Conservation (phyloP, 2,113 vertebrate genomes). For the Zosterops lateralis region DNA sequence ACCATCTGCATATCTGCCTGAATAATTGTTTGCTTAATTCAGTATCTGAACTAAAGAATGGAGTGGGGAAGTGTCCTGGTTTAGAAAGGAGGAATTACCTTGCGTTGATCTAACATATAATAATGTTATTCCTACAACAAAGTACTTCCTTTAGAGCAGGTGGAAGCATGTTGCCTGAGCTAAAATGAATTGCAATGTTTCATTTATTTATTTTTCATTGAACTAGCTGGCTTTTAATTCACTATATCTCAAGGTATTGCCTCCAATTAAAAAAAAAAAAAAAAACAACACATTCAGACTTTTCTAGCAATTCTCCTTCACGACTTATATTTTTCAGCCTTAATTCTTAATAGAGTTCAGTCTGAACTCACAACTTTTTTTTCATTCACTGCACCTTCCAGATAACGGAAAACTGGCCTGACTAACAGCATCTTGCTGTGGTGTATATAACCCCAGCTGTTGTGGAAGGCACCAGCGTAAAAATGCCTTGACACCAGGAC, state of each 20-base stretch:
- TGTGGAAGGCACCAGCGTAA: not conserved
- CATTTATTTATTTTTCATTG: constrained; percentile 5
- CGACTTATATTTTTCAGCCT: not conserved
- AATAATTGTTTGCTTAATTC: constrained; percentile 52
- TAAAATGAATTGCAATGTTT: not conserved
- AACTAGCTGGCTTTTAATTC: not conserved
- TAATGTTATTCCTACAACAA: not conserved
- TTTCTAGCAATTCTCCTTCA: not conserved
- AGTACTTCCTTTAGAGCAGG: not conserved
- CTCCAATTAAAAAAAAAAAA: not conserved
- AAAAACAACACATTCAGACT: not conserved
- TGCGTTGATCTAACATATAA: not conserved
- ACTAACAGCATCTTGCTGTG: not conserved
- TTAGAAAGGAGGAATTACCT: constrained; percentile 2
- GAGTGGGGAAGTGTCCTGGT: not conserved
- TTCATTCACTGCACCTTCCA: not conserved
- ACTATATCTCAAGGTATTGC: not conserved
- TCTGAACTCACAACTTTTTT: not conserved
- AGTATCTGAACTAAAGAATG: not conserved
- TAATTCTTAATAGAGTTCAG: not conserved
- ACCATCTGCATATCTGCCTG: constrained; percentile 27
- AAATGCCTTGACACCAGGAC: not conserved
- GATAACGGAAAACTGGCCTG: not conserved
- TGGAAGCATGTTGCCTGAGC: not conserved
- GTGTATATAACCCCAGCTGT: not conserved